These are phyloP conservation scores for Dysidea cf. avara DNA, from an alignment of 37 sponge, comb jelly and placozoan species.

Conservation along the genomic window DNA sequence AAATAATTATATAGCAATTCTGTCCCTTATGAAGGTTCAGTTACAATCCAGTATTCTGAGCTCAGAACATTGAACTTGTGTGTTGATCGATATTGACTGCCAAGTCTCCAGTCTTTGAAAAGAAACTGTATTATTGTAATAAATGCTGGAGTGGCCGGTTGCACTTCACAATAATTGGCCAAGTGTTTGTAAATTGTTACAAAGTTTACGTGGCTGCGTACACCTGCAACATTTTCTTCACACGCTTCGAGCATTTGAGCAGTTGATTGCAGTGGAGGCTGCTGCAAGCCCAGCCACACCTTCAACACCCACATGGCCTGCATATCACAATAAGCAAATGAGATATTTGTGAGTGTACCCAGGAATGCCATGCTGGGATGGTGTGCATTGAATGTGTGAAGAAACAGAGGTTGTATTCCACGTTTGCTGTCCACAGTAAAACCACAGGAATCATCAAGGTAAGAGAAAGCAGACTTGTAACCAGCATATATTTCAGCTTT, in stretches of 20 bases:
- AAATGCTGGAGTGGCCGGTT: no score
- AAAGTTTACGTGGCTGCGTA: no score
- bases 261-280: constrained; percentile 39
- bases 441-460: constrained; percentile 53
- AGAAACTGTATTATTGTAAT: no score
- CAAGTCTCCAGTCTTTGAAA: no score
- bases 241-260: constrained; percentile 63
- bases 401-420: constrained; percentile 54
- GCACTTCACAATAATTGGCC: no score
- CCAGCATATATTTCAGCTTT: constrained; percentile 77
- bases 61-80: no score
- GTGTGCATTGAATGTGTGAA: constrained; percentile 57
- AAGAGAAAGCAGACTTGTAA: constrained; percentile 62
- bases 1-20: no score
- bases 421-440: constrained; percentile 31
- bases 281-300: constrained; percentile 47
- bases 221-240: no score
- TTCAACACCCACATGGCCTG: constrained; percentile 47
- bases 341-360: constrained; percentile 28
- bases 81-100: no score
- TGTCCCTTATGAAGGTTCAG: no score
- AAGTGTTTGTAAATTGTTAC: no score
- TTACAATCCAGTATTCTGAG: no score
- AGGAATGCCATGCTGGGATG: constrained; percentile 71
- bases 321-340: constrained; percentile 46